A percentile compares a stretch with the other conserved stretches of the same genome.
Conservation (phyloP, 2,888 invertebrate species). For the Gibbula magus region DNA sequence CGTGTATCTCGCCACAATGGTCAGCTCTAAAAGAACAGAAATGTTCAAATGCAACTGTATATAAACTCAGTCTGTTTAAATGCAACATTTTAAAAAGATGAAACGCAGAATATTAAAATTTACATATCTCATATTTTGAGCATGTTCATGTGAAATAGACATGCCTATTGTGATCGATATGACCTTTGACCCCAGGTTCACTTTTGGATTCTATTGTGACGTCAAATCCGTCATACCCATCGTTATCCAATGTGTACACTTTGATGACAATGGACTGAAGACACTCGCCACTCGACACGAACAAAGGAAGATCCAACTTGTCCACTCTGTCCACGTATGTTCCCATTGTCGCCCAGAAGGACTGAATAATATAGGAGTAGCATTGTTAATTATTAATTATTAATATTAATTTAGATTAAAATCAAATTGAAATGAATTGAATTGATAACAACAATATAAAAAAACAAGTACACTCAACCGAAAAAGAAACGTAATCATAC, state of each 20-base stretch:
- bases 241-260: neutral
- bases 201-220: slow-evolving; percentile 12
- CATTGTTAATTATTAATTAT: neutral
- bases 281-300: slow-evolving; percentile 26
- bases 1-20: too few relatives aligned
- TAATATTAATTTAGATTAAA: too few relatives aligned
- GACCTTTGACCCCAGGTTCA: slow-evolving; percentile 15
- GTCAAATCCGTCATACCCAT: slow-evolving; percentile 9
- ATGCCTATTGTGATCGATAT: slow-evolving; percentile 19
- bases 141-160: slow-evolving; percentile 7
- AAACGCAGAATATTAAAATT: too few relatives aligned
- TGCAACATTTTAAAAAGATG: too few relatives aligned
- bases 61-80: too few relatives aligned
- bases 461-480: too few relatives aligned
- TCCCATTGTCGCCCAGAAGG: neutral
- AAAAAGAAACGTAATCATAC: too few relatives aligned
- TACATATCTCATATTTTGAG: too few relatives aligned
- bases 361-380: neutral
- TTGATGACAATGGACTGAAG: neutral
- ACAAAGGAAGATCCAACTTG: slow-evolving; percentile 28
- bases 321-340: neutral
- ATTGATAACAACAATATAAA: too few relatives aligned
- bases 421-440: too few relatives aligned
- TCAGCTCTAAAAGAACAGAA: too few relatives aligned
- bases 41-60: too few relatives aligned